Conservation (phyloP, 2,797 vertebrate species). For the Cygnus olor region DNA sequence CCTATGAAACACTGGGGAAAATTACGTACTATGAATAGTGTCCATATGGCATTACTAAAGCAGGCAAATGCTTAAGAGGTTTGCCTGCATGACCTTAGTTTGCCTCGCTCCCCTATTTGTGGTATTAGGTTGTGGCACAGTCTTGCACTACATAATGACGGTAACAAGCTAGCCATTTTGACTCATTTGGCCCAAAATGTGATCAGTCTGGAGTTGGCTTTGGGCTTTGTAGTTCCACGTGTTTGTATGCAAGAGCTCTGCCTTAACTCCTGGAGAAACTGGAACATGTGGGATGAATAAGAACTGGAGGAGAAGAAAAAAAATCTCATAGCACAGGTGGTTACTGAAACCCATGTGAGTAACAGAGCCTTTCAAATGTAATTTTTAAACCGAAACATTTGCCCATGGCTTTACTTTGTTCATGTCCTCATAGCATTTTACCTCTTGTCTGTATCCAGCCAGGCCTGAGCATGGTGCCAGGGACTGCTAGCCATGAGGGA, state of each 20-base stretch:
- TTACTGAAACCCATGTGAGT: neutral
- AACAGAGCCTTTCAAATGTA: neutral
- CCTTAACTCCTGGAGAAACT: neutral
- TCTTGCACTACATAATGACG: neutral
- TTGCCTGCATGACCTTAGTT: neutral
- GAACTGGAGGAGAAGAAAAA: neutral
- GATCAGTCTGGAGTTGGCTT: neutral
- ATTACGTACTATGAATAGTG: neutral
- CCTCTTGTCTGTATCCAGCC: neutral
- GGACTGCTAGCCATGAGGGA: neutral
- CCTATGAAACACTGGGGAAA: neutral
- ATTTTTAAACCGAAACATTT: neutral
- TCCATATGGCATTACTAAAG: neutral
- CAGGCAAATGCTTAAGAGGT: neutral
- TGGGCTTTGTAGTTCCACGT: neutral
- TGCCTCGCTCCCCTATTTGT: neutral
- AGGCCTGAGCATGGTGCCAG: neutral
- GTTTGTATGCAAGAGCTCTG: neutral
- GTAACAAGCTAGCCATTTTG: neutral
- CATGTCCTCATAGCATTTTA: neutral
- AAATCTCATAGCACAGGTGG: neutral
- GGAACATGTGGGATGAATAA: neutral
- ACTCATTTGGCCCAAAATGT: neutral
- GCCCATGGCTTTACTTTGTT: neutral
- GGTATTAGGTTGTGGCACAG: neutral